Evolutionary conservation across 2,797 vertebrate species (phyloP).

Genomic region (Phylloscopus collybita): DNA sequence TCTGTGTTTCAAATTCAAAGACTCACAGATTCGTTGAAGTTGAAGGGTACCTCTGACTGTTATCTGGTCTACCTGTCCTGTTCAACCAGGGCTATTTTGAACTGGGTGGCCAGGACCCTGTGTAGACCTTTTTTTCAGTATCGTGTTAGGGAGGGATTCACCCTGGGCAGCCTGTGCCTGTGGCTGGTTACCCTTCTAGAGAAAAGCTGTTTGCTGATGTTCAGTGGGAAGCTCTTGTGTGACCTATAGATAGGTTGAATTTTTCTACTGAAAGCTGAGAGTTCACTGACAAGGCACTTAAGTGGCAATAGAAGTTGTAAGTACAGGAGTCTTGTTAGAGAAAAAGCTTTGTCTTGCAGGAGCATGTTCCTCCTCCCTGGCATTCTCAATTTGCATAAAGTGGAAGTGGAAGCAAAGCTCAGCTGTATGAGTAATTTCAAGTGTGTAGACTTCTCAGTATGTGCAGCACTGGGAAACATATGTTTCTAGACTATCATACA

Average conservation of each 20-base stretch:
- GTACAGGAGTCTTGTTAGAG: background rate
- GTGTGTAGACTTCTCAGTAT: background rate
- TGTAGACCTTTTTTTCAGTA: rapidly evolving
- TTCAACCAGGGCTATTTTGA: background rate
- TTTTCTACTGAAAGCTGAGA: background rate
- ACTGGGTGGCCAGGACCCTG: background rate
- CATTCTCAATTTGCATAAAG: background rate
- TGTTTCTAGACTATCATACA: background rate
- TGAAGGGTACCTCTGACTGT: background rate
- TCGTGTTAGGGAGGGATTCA: background rate
- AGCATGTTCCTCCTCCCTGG: background rate
- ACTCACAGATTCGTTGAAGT: background rate
- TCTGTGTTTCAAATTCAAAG: background rate
- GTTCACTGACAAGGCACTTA: background rate
- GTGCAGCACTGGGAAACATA: background rate
- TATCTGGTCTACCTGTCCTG: background rate
- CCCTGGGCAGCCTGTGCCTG: background rate
- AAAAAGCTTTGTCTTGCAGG: background rate
- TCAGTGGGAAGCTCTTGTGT: background rate
- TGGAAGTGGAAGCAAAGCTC: background rate
- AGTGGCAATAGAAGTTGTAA: background rate
- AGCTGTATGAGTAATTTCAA: background rate
- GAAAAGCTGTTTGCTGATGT: background rate
- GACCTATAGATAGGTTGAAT: background rate
- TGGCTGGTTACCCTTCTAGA: background rate